Conservation (phyloP, 2,888 invertebrate species). For the Alcis repandata region DNA sequence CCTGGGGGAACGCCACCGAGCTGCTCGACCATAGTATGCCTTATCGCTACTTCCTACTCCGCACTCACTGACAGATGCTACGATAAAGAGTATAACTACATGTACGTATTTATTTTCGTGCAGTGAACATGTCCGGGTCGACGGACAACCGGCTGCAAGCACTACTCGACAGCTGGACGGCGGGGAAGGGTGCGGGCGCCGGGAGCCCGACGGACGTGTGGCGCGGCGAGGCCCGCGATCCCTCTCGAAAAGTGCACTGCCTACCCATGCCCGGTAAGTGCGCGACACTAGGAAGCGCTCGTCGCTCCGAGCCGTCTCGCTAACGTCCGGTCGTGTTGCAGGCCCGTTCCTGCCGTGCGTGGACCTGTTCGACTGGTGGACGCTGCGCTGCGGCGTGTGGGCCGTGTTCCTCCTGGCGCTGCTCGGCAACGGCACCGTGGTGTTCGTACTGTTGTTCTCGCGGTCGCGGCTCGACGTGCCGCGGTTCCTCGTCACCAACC, state of each 20-base stretch:
- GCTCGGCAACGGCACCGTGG: constrained; percentile 98
- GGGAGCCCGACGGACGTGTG: constrained; percentile 47
- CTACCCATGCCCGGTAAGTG: constrained; percentile 91
- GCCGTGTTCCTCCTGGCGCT: constrained; percentile 97
- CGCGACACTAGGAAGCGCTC: background rate
- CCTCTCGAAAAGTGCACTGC: constrained; percentile 88
- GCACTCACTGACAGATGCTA: too few species aligned
- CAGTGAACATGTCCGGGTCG: constrained; percentile 71
- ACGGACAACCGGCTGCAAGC: constrained; percentile 55
- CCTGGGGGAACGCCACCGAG: constrained; percentile 94
- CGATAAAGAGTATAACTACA: too few species aligned
- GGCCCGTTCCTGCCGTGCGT: constrained; percentile 98
- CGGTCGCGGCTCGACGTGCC: constrained; percentile 98
- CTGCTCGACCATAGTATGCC: constrained; percentile 94
- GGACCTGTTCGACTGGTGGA: constrained; percentile 99
- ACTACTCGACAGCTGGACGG: constrained; percentile 55
- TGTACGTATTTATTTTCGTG: background rate
- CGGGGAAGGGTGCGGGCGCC: constrained; percentile 36
- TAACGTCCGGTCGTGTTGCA: constrained; percentile 57
- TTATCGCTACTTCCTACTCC: constrained; percentile 13
- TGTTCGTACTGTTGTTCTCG: constrained; percentile 96
- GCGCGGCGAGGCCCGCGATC: constrained; percentile 53
- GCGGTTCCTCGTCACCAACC: constrained; percentile 97
- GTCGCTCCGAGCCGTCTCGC: background rate
- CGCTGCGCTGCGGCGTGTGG: constrained; percentile 98